Conservation (phyloP, 2,888 invertebrate genomes). For the Palloptera scutellata region DNA sequence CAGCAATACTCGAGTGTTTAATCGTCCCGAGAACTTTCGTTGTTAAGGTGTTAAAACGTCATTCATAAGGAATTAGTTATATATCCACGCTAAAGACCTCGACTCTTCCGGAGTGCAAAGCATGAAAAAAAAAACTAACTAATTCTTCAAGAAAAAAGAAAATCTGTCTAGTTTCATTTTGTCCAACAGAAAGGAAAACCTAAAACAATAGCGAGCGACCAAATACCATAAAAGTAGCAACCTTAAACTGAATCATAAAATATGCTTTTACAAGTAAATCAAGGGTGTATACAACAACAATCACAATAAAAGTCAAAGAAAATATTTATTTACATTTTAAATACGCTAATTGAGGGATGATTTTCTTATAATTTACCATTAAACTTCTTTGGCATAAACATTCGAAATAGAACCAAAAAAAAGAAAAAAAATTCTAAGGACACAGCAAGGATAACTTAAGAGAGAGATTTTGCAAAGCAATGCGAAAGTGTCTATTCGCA, state of each 20-base stretch:
- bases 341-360: constrained; percentile 37
- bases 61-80: too few relatives aligned
- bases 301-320: not conserved
- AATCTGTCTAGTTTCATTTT: too few relatives aligned
- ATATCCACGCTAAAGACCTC: too few relatives aligned
- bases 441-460: constrained; percentile 23
- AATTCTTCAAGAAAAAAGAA: too few relatives aligned
- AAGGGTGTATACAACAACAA: not conserved
- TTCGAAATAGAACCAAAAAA: not conserved
- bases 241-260: not conserved
- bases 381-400: constrained; percentile 9
- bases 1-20: too few relatives aligned
- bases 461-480: constrained; percentile 33
- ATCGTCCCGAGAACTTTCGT: too few relatives aligned
- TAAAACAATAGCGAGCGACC: too few relatives aligned
- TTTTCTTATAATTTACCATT: constrained; percentile 26
- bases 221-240: too few relatives aligned
- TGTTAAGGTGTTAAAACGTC: too few relatives aligned
- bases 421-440: not conserved
- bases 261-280: not conserved
- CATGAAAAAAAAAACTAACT: too few relatives aligned
- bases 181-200: too few relatives aligned
- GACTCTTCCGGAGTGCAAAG: too few relatives aligned
- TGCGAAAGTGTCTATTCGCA: constrained; percentile 42
- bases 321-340: constrained; percentile 27